These are phyloP conservation scores for Chionodraco myersi DNA, from an alignment of 2,113 vertebrate genomes.

Conservation along the genomic window DNA sequence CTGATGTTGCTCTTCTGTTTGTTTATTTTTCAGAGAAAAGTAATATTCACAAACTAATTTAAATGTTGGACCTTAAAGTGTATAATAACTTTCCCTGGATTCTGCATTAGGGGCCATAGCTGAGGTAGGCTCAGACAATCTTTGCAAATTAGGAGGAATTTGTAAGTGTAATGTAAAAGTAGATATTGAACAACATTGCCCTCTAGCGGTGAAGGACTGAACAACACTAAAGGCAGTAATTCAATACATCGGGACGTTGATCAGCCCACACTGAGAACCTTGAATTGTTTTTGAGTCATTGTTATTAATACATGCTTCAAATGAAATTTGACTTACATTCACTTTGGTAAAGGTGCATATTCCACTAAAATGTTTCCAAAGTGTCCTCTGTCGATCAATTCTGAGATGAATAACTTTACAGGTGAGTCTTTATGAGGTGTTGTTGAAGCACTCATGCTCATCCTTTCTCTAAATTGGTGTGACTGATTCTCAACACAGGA, in stretches of 20 bases:
- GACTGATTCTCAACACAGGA: conserved; percentile 26
- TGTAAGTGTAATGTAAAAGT: neutral
- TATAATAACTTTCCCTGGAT: no score
- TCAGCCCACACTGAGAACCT: neutral
- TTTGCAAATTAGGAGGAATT: no score
- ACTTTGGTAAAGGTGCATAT: neutral
- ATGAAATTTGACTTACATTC: neutral
- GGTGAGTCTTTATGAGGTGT: neutral
- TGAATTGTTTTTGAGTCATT: neutral
- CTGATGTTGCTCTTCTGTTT: no score
- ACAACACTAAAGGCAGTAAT: conserved; percentile 3
- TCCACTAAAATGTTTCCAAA: neutral
- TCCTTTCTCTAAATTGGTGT: neutral
- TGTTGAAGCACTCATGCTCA: neutral
- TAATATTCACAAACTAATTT: no score
- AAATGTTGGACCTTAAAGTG: no score
- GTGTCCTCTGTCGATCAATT: conserved; percentile 31
- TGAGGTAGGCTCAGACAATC: no score
- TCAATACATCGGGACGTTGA: neutral
- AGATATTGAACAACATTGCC: conserved; percentile 18
- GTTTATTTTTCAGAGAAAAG: no score
- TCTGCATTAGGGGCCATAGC: no score
- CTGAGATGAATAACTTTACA: conserved; percentile 6
- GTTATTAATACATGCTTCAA: neutral
- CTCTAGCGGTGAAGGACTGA: conserved; percentile 52